These are phyloP conservation scores for Eupithecia exiguata DNA, from an alignment of 2,888 invertebrate species.

Conservation along the genomic window DNA sequence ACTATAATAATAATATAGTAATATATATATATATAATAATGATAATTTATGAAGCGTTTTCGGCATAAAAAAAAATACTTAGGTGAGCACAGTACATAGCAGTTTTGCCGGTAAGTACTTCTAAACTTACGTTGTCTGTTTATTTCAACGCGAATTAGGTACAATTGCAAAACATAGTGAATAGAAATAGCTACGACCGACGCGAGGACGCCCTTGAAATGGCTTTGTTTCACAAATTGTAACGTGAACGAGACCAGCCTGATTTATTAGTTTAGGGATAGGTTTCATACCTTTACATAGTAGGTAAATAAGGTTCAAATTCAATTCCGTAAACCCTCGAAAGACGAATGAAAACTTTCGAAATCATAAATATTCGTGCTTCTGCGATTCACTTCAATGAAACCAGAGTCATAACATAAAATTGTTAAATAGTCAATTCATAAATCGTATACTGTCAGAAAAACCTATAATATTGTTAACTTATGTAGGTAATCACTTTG, in stretches of 20 bases:
- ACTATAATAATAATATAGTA: too few relatives aligned
- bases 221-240: not conserved
- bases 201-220: conserved; percentile 3
- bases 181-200: not conserved
- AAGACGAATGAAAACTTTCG: not conserved
- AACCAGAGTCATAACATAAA: not conserved
- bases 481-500: too few relatives aligned
- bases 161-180: conserved; percentile 2
- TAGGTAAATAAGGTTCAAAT: not conserved
- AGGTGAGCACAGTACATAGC: too few relatives aligned
- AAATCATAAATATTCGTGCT: not conserved
- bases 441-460: too few relatives aligned
- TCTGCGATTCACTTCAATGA: not conserved
- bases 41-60: too few relatives aligned
- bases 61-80: too few relatives aligned
- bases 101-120: too few relatives aligned
- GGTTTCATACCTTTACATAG: too few relatives aligned
- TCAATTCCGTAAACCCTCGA: not conserved
- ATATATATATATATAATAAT: too few relatives aligned
- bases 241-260: not conserved
- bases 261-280: not conserved
- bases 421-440: too few relatives aligned
- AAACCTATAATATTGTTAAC: too few relatives aligned
- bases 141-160: not conserved
- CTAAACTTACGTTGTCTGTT: not conserved